Evolutionary conservation across 2,797 vertebrate species (phyloP).

Genomic region (Telmatherina bonti): DNA sequence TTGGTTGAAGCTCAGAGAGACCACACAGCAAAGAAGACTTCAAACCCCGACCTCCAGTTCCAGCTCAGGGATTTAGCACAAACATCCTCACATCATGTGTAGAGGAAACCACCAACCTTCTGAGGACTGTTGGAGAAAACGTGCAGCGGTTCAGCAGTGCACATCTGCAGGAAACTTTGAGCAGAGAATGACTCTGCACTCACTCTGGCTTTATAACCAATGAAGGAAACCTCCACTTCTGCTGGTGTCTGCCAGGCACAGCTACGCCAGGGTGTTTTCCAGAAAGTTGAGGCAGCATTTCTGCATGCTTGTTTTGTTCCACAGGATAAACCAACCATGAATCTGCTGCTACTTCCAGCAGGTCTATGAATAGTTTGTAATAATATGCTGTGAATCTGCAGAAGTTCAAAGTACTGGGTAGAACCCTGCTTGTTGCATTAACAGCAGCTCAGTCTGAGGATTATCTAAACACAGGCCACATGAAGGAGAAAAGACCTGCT

Average conservation of each 20-base stretch:
- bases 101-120: too few species aligned
- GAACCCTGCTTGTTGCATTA: neutral
- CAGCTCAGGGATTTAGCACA: too few species aligned
- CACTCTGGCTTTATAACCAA: neutral
- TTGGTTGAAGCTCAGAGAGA: too few species aligned
- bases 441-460: neutral
- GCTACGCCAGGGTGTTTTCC: neutral
- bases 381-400: too few species aligned
- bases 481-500: neutral
- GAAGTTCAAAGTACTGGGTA: neutral
- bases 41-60: too few species aligned
- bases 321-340: neutral
- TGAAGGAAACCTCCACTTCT: neutral
- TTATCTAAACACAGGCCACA: slow-evolving; percentile 2
- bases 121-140: neutral
- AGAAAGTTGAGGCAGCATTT: neutral
- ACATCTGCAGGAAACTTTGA: neutral
- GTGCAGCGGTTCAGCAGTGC: neutral
- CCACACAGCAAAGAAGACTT: too few species aligned
- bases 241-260: neutral
- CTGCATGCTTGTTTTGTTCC: neutral
- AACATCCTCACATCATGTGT: too few species aligned
- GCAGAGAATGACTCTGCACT: neutral
- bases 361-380: neutral
- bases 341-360: neutral